Percentiles rank a stretch among this genome's conserved stretches.
phyloP scores from a whole-genome alignment of 2,113 vertebrate genomes.

The Phyllostomus discolor region DNA sequence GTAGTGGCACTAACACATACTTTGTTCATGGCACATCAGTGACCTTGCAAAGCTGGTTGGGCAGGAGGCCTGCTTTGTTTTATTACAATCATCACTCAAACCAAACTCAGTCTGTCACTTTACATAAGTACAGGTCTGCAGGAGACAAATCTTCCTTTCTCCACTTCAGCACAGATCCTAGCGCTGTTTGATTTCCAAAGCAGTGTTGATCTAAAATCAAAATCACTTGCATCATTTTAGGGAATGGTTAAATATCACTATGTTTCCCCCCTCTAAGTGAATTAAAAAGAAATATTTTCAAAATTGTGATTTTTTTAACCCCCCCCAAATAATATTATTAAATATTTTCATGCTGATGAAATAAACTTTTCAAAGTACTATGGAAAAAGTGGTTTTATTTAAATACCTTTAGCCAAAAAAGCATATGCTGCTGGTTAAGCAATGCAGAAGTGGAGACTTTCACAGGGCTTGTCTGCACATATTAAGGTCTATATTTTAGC shows the following conservation, averaged over 20 bases:
- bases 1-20: neutral
- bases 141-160: neutral
- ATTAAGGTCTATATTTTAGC: conserved; percentile 10
- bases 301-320: neutral
- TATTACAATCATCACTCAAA: neutral
- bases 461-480: conserved; percentile 3
- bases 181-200: neutral
- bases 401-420: conserved; percentile 66
- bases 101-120: neutral
- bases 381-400: conserved; percentile 73
- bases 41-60: neutral
- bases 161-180: neutral
- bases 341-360: conserved; percentile 69
- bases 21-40: neutral
- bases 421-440: conserved; percentile 36
- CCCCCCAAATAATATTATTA: conserved; percentile 53
- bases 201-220: neutral
- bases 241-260: conserved; percentile 52
- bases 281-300: conserved; percentile 57
- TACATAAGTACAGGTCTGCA: neutral
- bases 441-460: conserved; percentile 42
- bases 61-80: neutral
- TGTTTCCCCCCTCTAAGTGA: conserved; percentile 33
- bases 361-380: conserved; percentile 66
- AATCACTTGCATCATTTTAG: neutral